Percentiles rank a stretch among this genome's conserved stretches.
These are phyloP conservation scores for Leucoraja ocellata DNA, from an alignment of 2,797 vertebrate genomes.

Conservation along the genomic window DNA sequence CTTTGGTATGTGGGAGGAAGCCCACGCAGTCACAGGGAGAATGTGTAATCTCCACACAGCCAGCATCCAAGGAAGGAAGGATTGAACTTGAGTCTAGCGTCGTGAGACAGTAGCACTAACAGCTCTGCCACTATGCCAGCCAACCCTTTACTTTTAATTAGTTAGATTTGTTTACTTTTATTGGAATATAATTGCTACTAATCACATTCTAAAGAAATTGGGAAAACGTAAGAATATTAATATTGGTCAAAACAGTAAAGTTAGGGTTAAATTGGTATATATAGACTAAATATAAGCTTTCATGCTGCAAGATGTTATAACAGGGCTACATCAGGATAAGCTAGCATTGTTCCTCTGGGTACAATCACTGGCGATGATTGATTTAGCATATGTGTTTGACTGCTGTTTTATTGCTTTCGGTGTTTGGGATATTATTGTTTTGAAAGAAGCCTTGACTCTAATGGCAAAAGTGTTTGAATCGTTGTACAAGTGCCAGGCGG, in stretches of 20 bases:
- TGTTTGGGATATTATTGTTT: constrained; percentile 63
- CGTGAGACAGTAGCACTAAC: no score
- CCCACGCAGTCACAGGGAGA: no score
- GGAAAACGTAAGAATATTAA: not conserved
- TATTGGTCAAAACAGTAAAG: not conserved
- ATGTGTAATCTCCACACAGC: no score
- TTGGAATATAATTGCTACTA: not conserved
- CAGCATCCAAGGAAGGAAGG: no score
- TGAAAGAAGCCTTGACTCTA: constrained; percentile 59
- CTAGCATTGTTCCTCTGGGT: constrained; percentile 53
- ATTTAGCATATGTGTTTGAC: constrained; percentile 67
- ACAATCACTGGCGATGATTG: constrained; percentile 60
- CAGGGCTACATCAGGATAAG: constrained; percentile 49
- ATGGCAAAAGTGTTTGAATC: constrained; percentile 52
- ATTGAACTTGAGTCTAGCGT: no score
- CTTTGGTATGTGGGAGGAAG: no score
- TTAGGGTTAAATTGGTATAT: not conserved
- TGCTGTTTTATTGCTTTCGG: constrained; percentile 47
- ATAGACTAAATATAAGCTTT: not conserved
- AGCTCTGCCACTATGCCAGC: no score
- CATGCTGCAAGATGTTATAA: constrained; percentile 43
- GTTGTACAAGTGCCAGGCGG: constrained; percentile 63
- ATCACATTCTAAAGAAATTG: not conserved
- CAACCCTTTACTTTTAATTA: no score
- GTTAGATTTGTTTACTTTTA: not conserved